Base-by-base conservation (phyloP, 2,888 invertebrate species). In the Microctonus aethiopoides region DNA sequence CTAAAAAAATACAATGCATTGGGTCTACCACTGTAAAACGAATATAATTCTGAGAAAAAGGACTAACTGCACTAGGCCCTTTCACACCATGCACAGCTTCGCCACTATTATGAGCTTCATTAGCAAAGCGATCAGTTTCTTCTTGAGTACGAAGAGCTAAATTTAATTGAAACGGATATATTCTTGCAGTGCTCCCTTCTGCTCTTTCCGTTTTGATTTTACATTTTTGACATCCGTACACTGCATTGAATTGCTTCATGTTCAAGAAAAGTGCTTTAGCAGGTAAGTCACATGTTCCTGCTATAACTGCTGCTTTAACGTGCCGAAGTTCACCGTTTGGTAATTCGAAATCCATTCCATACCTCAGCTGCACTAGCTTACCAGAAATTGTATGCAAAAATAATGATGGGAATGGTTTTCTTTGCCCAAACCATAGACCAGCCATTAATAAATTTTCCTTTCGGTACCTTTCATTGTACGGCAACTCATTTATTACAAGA, bases 351-450 rank as follows among this genome's bases (percentile, higher is more conserved):
- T 29, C n/a, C 22, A 66, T 24, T 7, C 66, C 66, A n/a, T 66
- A 11, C n/a, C 54, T 11, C 10, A 66, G 36, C 34, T 36, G 1
- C 54, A 10, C 57, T 52, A 41, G 16, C 20, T 7, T 68, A 22
- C 34, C 59, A 10, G 10, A 4, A 56, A 72, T 63, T 9, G 36
- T 10, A 11, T 29, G 34, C n/a, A 72, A 20, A n/a, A 65, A 72
- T 24, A 70, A 46, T 54, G 62, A 57, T 10, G 64, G 62, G 1
- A 6, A 41, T 9, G 70, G 64, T 26, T 72, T 72, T 13, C 24
- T 54, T 10, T 63, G 29, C 1, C 72, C 70, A 46, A 67, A 72
- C 72, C 70, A 72, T 10, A 72, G 10, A 1, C 72, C 72, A 9
- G 67, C 67, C 13, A 67, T 16, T 16, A 70, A n/a, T 29, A 70